Conservation (phyloP, 2,888 invertebrate genomes). For the Stramonita haemastoma region DNA sequence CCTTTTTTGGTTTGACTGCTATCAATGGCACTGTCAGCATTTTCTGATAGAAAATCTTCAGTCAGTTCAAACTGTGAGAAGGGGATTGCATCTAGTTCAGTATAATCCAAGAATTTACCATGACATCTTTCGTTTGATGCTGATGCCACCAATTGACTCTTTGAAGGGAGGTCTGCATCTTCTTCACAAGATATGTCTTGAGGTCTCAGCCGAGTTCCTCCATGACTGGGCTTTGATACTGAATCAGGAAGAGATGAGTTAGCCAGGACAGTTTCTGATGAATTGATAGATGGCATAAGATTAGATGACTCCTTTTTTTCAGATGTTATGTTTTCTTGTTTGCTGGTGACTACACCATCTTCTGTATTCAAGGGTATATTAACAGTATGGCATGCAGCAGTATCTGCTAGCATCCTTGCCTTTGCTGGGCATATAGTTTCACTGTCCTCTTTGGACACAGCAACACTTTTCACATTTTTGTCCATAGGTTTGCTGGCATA, state of each 20-base stretch:
- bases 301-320: not conserved
- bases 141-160: not conserved
- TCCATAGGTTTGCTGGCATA: not conserved
- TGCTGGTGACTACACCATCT: not conserved
- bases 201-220: not conserved
- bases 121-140: not conserved
- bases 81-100: conserved; percentile 53
- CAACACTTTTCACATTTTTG: not conserved
- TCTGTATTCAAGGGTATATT: not conserved
- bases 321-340: not conserved
- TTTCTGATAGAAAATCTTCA: conserved; percentile 51
- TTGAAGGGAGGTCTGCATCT: not conserved
- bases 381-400: not conserved
- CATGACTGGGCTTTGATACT: not conserved
- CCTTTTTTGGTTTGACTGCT: not conserved
- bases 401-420: not conserved
- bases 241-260: not conserved
- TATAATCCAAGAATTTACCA: conserved; percentile 47
- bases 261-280: not conserved
- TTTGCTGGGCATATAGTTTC: not conserved
- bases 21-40: not conserved
- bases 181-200: conserved; percentile 25
- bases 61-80: conserved; percentile 52
- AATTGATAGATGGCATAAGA: not conserved
- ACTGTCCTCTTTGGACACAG: not conserved